Evolutionary conservation across 2,113 vertebrate species (phyloP).

Genomic region (Zosterops lateralis): DNA sequence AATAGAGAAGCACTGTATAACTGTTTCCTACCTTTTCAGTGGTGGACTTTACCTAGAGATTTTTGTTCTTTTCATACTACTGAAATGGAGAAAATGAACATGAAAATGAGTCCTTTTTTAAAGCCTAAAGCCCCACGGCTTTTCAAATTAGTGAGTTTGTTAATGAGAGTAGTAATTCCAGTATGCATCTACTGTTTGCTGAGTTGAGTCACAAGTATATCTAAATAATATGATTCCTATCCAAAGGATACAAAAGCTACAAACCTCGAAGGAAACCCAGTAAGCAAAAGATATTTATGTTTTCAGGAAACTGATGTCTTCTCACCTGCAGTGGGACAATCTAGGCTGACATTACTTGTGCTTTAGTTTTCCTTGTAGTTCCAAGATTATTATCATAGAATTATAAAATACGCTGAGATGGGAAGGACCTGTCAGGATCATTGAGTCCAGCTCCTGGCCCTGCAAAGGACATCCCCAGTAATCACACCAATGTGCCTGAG

Average conservation of each 20-base stretch:
- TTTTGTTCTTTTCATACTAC: neutral
- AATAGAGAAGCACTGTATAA: neutral
- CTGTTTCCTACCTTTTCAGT: neutral
- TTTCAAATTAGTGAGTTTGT: neutral
- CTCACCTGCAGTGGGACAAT: neutral
- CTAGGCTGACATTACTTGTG: neutral
- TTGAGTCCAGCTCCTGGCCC: neutral
- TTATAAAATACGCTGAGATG: neutral
- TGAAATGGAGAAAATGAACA: neutral
- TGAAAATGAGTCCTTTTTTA: fast-evolving
- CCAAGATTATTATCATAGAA: neutral
- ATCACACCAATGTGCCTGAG: neutral
- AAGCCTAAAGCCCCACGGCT: neutral
- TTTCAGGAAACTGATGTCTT: neutral
- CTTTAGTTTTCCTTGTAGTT: neutral
- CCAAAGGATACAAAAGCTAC: neutral
- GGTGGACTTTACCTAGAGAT: neutral
- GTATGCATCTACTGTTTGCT: neutral
- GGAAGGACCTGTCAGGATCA: neutral
- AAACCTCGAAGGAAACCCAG: neutral
- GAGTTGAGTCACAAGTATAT: neutral
- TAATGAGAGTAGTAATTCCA: neutral
- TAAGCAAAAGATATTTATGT: neutral
- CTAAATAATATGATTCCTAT: neutral
- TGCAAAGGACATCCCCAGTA: neutral